Conservation (phyloP, 2,888 invertebrate species). For the Habroteleia sp. region DNA sequence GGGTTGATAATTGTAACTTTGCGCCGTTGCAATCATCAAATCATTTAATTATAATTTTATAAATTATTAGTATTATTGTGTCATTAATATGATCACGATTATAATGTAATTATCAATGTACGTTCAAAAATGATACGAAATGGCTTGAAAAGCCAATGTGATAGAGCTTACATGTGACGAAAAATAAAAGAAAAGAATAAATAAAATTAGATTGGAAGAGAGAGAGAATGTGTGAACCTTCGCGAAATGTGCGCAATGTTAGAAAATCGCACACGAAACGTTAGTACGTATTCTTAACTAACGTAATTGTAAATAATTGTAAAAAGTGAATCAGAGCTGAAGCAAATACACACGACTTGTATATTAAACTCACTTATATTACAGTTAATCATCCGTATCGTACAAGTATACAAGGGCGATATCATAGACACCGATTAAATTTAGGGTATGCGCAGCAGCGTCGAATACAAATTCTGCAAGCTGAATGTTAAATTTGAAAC, state of each 20-base stretch:
- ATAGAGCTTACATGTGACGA: conserved; percentile 80
- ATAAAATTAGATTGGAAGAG: conserved; percentile 54
- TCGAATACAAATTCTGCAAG: conserved; percentile 59
- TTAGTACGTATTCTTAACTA: conserved; percentile 66
- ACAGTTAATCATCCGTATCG: conserved; percentile 77
- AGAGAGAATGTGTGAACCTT: conserved; percentile 54
- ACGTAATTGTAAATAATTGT: conserved; percentile 70
- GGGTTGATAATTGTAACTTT: conserved; percentile 31
- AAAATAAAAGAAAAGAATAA: conserved; percentile 41
- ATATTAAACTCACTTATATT: conserved; percentile 78
- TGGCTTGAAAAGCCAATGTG: conserved; percentile 81
- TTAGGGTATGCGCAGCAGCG: conserved; percentile 53
- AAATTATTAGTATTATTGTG: conserved; percentile 66
- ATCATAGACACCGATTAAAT: conserved; percentile 64
- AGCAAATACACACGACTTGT: conserved; percentile 73
- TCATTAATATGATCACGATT: conserved; percentile 66
- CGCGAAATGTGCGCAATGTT: conserved; percentile 49
- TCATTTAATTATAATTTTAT: conserved; percentile 52
- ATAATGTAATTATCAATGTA: conserved; percentile 64
- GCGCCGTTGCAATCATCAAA: conserved; percentile 16
- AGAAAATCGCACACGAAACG: conserved; percentile 57
- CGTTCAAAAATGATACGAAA: conserved; percentile 70
- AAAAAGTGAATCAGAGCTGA: conserved; percentile 67
- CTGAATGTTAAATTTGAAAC: conserved; percentile 63
- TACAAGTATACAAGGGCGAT: conserved; percentile 72